These are phyloP conservation scores for Drosophila carrolli DNA, from an alignment of 1,140 invertebrate species.

Conservation along the genomic window DNA sequence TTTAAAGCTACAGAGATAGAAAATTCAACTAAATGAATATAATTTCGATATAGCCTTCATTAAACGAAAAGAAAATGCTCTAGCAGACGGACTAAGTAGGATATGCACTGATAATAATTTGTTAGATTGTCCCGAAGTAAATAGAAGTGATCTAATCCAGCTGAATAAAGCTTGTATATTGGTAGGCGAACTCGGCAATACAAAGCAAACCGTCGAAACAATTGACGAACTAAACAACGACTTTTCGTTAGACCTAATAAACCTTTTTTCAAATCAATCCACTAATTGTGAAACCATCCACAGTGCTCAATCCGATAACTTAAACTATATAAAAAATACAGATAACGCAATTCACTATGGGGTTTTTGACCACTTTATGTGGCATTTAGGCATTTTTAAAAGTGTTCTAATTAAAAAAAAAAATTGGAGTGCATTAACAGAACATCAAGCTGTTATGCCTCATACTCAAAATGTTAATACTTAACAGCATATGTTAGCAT, in stretches of 20 bases:
- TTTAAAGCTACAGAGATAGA: too few species aligned
- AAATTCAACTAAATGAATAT: too few species aligned
- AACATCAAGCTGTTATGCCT: too few species aligned
- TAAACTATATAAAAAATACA: slow-evolving; percentile 10
- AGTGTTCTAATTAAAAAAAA: too few species aligned
- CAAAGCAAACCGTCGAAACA: neutral
- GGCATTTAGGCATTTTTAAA: too few species aligned
- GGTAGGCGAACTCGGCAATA: neutral
- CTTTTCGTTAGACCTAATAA: slow-evolving; percentile 12
- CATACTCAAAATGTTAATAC: too few species aligned
- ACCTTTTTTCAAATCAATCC: slow-evolving; percentile 15
- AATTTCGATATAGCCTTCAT: neutral
- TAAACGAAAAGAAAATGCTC: slow-evolving; percentile 5
- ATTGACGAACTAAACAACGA: neutral
- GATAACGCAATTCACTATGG: too few species aligned
- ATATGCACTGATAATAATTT: neutral
- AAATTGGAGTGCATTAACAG: too few species aligned
- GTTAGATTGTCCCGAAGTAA: neutral
- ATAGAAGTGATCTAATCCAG: neutral
- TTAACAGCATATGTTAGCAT: too few species aligned
- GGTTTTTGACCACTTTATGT: too few species aligned
- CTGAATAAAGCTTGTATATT: neutral
- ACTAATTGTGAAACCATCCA: slow-evolving; percentile 6
- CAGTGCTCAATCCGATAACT: slow-evolving; percentile 9
- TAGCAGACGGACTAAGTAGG: slow-evolving; percentile 10